phyloP scores from a whole-genome alignment of 2,888 invertebrate genomes.

The Pegoplata infirma region DNA sequence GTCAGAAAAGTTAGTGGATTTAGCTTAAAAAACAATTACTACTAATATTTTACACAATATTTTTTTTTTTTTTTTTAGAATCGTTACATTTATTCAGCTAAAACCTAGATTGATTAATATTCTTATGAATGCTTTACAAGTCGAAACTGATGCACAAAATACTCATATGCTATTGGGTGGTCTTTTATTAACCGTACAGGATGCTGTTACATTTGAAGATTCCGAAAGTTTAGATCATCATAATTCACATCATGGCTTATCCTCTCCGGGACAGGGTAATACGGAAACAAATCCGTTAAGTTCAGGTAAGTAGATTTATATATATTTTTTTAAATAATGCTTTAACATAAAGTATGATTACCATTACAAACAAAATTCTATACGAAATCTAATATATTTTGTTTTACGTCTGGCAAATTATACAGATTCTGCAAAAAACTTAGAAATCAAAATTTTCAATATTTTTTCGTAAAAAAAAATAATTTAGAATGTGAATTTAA shows the following conservation, averaged over 20 bases:
- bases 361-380: no score
- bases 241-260: conserved; percentile 77
- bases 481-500: no score
- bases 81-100: conserved; percentile 83
- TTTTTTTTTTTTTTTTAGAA: conserved; percentile 67
- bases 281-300: conserved; percentile 81
- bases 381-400: no score
- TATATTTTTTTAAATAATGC: no score
- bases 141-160: conserved; percentile 90
- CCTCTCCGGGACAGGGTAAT: conserved; percentile 74
- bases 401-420: no score
- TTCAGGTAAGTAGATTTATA: conserved; percentile 80
- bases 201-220: conserved; percentile 87
- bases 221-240: conserved; percentile 81
- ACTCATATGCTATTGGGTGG: conserved; percentile 92
- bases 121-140: conserved; percentile 89
- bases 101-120: conserved; percentile 89
- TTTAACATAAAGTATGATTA: neutral
- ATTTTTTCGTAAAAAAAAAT: no score
- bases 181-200: conserved; percentile 87
- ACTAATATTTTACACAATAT: conserved; percentile 64
- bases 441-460: no score
- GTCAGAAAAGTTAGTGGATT: conserved; percentile 78
- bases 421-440: no score
- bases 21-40: no score